Base-by-base conservation (phyloP, 2,113 vertebrate genomes). In the Lepus europaeus region DNA sequence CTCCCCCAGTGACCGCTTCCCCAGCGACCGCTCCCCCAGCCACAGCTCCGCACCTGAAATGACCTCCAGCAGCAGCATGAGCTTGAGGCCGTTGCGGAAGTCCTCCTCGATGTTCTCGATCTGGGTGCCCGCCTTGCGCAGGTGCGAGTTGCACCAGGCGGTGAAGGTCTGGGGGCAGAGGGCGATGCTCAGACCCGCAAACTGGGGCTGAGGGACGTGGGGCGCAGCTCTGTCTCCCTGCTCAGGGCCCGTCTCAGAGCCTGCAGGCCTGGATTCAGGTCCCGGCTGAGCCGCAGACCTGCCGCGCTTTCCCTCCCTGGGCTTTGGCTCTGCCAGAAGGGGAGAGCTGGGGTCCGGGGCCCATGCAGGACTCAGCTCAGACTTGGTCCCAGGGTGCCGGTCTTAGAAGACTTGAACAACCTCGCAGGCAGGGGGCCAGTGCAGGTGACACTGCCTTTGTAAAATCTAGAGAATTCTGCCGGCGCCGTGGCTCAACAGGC, bases 21-120 rank as follows among this genome's bases (percentile, higher is more conserved):
- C 45, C 45, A 45, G 25, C 70, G 33, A 1, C 36, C 3, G 1
- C 6, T 23, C 25, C 45, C 72, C 53, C 61, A 7, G 13, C 11
- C 45, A 29, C 1, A 1, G 8, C 1, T 25, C 10, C 20, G 2
- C 2, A 6, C 99, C 99, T 97, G 99, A 99, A 93, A 99, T 99
- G 97, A 99, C 99, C 97, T 99, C 99, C 97, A 99, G 98, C 93
- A 99, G 98, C 96, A 99, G 98, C 99, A 99, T 99, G 97, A 99
- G 98, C 95, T 99, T 99, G 66, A 99, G 99, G 96, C 99, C 99
- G 91, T 99, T 99, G 96, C 99, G 98, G 98, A 99, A 99, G 94
- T 99, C 99, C 85, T 99, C 99, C 94, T 99, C 99, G 49, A 99
- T 99, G 97, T 99, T 99, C 97, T 99, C 99, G 2, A 99, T 99